Evolutionary conservation across 2,888 invertebrate species (phyloP).

Genomic region (Pseudococcus jackbeardsleyi): DNA sequence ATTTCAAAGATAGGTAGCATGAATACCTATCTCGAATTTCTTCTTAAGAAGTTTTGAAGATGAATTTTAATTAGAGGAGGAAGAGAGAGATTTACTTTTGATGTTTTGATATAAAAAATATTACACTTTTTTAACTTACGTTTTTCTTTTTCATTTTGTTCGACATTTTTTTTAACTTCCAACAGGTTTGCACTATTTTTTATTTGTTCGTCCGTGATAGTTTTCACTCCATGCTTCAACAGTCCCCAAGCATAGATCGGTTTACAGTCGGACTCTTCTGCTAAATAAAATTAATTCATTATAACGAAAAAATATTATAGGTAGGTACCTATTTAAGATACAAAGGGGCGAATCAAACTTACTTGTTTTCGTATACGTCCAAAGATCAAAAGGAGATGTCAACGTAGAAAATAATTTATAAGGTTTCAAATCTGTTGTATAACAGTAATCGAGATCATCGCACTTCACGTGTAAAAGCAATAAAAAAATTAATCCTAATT

Average conservation of each 20-base stretch:
- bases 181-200: neutral
- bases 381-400: neutral
- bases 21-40: too few relatives aligned
- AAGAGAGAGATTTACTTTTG: too few relatives aligned
- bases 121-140: neutral
- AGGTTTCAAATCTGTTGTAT: neutral
- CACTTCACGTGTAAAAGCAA: neutral
- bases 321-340: neutral
- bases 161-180: neutral
- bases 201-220: neutral
- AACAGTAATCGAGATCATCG: neutral
- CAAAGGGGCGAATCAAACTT: neutral
- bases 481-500: neutral
- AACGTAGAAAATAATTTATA: neutral
- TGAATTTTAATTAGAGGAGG: too few relatives aligned
- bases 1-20: too few relatives aligned
- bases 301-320: neutral
- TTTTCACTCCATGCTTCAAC: neutral
- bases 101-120: too few relatives aligned
- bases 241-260: neutral
- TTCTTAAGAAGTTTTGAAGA: too few relatives aligned
- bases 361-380: neutral
- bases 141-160: neutral
- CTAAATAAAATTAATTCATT: neutral
- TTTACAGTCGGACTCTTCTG: neutral